A percentile compares a stretch with the other conserved stretches of the same genome.
Conservation (phyloP, 2,113 vertebrate species). For the Myiagra hebetior region DNA sequence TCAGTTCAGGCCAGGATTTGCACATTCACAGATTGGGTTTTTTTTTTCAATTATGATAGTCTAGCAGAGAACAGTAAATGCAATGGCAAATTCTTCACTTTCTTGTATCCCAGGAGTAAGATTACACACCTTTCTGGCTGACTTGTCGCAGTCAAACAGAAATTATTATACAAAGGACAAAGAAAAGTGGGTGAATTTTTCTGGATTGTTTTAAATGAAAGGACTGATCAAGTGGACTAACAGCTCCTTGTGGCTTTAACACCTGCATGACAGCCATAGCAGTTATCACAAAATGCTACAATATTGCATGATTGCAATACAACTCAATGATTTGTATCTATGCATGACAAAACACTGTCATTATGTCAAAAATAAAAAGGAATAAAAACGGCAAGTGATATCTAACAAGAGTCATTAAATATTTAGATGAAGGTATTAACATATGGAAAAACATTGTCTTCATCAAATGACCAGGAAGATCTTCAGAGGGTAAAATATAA, state of each 20-base stretch:
- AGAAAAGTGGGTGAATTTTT: not conserved
- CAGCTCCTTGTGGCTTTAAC: not conserved
- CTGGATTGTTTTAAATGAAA: not conserved
- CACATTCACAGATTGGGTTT: not conserved
- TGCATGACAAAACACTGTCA: not conserved
- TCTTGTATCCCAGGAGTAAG: not conserved
- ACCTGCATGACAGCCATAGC: not conserved
- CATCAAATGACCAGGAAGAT: conserved; percentile 13
- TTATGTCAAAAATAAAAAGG: not conserved
- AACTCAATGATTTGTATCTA: not conserved
- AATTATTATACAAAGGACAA: not conserved
- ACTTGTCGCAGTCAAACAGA: not conserved
- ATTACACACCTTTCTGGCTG: not conserved
- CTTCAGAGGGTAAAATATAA: not conserved
- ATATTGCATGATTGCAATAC: not conserved
- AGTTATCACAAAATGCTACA: not conserved
- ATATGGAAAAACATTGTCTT: conserved; percentile 32
- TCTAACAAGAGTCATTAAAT: conserved; percentile 27
- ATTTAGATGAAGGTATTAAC: conserved; percentile 27
- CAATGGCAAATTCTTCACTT: not conserved
- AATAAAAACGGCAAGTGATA: not conserved
- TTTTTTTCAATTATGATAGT: not conserved
- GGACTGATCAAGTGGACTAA: not conserved
- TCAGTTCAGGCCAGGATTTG: not conserved
- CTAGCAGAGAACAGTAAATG: not conserved